Evolutionary conservation across 2,888 invertebrate species (phyloP).

Genomic region (Andrena marginata): DNA sequence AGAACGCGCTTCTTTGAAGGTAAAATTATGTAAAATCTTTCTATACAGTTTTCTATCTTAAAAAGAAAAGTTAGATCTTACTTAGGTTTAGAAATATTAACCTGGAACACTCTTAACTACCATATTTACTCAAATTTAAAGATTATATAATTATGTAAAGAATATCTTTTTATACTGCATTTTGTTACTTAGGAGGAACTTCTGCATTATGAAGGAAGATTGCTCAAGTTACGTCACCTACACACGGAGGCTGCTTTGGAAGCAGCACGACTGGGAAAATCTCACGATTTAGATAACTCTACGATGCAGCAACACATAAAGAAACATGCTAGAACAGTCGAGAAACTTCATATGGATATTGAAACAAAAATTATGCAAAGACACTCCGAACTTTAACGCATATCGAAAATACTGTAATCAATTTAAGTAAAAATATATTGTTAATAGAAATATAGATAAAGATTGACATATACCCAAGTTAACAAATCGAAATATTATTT

Average conservation of each 20-base stretch:
- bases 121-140: too few relatives aligned
- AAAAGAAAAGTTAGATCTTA: too few relatives aligned
- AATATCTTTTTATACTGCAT: conserved; percentile 22
- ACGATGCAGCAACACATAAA: conserved; percentile 90
- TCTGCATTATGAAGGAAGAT: conserved; percentile 93
- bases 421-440: conserved; percentile 22
- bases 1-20: conserved; percentile 94
- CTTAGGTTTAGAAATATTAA: too few relatives aligned
- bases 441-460: background rate
- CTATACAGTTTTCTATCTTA: too few relatives aligned
- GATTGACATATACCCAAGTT: too few relatives aligned
- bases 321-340: conserved; percentile 93
- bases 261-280: conserved; percentile 88
- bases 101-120: too few relatives aligned
- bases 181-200: conserved; percentile 89
- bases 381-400: conserved; percentile 90
- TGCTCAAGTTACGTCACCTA: conserved; percentile 93
- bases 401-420: conserved; percentile 2
- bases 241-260: conserved; percentile 93
- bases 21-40: conserved; percentile 77
- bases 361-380: conserved; percentile 91
- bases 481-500: background rate
- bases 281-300: conserved; percentile 84
- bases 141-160: conserved; percentile 1
- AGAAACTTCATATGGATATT: conserved; percentile 93